Conservation (phyloP, 2,113 vertebrate species). For the Amphilophus citrinellus region DNA sequence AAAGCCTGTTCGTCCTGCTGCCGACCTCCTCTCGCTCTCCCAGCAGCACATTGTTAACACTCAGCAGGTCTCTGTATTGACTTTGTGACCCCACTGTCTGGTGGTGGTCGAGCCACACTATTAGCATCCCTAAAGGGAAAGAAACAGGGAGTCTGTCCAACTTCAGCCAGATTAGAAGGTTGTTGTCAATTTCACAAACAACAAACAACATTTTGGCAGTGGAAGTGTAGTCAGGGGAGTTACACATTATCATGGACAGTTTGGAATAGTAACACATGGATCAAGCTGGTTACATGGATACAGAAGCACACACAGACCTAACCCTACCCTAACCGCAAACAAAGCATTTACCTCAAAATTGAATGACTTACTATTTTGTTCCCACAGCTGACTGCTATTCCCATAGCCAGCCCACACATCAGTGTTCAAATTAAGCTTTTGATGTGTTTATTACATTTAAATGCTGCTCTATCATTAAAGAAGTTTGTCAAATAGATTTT, state of each 20-base stretch:
- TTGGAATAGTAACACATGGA: too few relatives aligned
- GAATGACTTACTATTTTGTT: too few relatives aligned
- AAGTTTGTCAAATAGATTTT: too few relatives aligned
- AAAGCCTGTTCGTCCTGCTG: conserved; percentile 78
- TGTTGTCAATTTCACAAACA: background rate
- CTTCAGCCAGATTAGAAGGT: conserved; percentile 83
- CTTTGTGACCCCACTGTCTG: conserved; percentile 84
- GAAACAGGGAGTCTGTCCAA: conserved; percentile 2
- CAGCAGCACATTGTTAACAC: conserved; percentile 87
- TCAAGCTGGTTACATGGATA: too few relatives aligned
- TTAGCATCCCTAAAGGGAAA: conserved; percentile 80
- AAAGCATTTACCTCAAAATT: too few relatives aligned
- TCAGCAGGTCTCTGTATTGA: conserved; percentile 84
- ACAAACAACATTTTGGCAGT: background rate
- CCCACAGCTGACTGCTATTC: background rate
- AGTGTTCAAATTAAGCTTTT: too few relatives aligned
- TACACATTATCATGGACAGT: background rate
- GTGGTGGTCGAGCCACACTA: conserved; percentile 81
- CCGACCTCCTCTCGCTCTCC: conserved; percentile 31
- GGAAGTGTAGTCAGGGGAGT: background rate
- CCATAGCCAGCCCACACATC: background rate
- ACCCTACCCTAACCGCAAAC: too few relatives aligned
- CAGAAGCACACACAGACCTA: too few relatives aligned
- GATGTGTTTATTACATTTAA: too few relatives aligned
- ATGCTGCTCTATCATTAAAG: too few relatives aligned